phyloP scores from a whole-genome alignment of 1,140 invertebrate species.

The Bombus turneri region DNA sequence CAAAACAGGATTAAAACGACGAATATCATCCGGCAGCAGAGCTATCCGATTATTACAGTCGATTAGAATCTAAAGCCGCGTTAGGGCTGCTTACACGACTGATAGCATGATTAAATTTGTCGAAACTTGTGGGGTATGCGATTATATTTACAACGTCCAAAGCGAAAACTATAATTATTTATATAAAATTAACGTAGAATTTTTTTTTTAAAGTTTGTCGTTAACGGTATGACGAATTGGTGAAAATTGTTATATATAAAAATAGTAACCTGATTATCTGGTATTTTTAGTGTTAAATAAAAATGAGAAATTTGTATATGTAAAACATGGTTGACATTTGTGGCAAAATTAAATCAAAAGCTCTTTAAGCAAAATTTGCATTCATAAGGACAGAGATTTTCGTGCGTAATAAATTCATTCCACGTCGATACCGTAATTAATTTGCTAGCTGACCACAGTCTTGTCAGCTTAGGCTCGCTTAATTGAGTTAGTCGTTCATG shows the following conservation, averaged over 20 bases:
- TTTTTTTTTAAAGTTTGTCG: neutral
- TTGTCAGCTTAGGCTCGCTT: neutral
- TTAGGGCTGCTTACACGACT: constrained; percentile 1
- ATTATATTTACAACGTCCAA: neutral
- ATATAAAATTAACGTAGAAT: neutral
- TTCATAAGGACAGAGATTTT: neutral
- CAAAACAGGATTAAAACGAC: constrained; percentile 5
- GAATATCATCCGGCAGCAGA: neutral
- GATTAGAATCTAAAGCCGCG: constrained; percentile 24
- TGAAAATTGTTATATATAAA: too few relatives aligned
- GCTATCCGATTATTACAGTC: constrained; percentile 1
- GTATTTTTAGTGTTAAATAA: too few relatives aligned
- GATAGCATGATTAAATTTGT: neutral
- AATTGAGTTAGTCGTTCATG: constrained; percentile 11
- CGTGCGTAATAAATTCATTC: constrained; percentile 39
- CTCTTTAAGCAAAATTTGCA: constrained; percentile 5
- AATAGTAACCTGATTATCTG: too few relatives aligned
- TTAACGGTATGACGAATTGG: too few relatives aligned
- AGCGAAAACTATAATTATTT: neutral
- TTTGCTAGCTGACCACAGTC: constrained; percentile 6
- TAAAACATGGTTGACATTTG: neutral
- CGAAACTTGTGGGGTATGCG: neutral
- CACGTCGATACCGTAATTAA: constrained; percentile 51
- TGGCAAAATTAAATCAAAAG: neutral
- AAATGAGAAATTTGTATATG: too few relatives aligned